Percentiles rank a stretch among this genome's conserved stretches.
These are phyloP conservation scores for Parascotia fuliginaria DNA, from an alignment of 2,888 invertebrate species.

Conservation along the genomic window DNA sequence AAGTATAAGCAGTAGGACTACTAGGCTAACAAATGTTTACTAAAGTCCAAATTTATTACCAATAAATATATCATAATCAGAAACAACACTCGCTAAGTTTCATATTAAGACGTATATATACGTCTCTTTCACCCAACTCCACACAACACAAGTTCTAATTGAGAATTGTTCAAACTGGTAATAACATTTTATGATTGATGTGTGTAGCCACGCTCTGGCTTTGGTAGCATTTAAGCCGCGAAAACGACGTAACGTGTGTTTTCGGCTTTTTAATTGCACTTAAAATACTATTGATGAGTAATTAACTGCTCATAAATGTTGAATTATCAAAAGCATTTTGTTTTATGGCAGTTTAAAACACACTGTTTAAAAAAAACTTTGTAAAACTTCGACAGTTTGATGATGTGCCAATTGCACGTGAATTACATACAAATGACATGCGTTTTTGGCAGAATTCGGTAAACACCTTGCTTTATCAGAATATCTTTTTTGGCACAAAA, in stretches of 20 bases:
- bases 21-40: too few species aligned
- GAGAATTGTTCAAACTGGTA: conserved; percentile 56
- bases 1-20: too few species aligned
- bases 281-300: conserved; percentile 50
- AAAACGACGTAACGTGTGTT: conserved; percentile 60
- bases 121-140: conserved; percentile 16
- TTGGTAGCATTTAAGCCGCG: conserved; percentile 58
- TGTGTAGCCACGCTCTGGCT: conserved; percentile 61
- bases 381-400: conserved; percentile 6
- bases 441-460: conserved; percentile 22
- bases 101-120: conserved; percentile 3
- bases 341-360: conserved; percentile 11
- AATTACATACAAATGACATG: conserved; percentile 16
- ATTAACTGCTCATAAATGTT: conserved; percentile 39
- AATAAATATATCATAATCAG: neutral
- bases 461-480: conserved; percentile 12
- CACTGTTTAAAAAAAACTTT: conserved; percentile 3
- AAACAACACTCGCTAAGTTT: neutral
- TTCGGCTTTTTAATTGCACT: conserved; percentile 63
- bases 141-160: conserved; percentile 52
- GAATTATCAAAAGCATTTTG: conserved; percentile 18
- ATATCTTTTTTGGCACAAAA: conserved; percentile 17
- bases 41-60: too few species aligned
- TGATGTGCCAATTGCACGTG: conserved; percentile 18
- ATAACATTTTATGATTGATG: conserved; percentile 73